A percentile compares a stretch with the other conserved stretches of the same genome.
Conservation (phyloP, 2,888 invertebrate species). For the Tiphia femorata region DNA sequence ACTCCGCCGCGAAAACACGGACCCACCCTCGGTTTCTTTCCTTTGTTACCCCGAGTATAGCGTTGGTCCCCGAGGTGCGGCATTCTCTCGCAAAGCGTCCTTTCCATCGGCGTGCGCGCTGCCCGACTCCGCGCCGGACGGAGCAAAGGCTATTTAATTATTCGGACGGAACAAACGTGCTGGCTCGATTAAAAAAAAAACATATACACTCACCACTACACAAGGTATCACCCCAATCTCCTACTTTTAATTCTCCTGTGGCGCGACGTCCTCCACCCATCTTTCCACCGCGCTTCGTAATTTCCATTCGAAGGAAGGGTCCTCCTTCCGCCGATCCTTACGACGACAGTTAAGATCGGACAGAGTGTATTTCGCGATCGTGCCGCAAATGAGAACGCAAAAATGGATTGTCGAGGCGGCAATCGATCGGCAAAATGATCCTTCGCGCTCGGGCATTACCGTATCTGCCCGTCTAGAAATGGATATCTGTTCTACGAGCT, state of each 20-base stretch:
- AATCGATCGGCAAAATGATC: neutral
- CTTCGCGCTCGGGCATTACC: neutral
- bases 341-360: neutral
- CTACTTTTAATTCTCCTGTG: too few species aligned
- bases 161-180: too few species aligned
- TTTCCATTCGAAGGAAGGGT: neutral
- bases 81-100: too few species aligned
- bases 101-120: too few species aligned
- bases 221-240: too few species aligned
- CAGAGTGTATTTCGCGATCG: neutral
- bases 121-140: too few species aligned
- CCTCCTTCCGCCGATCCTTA: neutral
- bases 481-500: too few species aligned
- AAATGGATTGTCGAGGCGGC: neutral
- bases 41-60: neutral
- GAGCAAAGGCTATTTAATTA: too few species aligned
- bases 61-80: too few species aligned
- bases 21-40: neutral
- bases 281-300: neutral
- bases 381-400: neutral
- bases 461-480: too few species aligned
- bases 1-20: constrained; percentile 3
- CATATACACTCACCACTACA: too few species aligned
- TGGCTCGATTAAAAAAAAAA: too few species aligned
- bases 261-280: neutral